These are phyloP conservation scores for Plagodis pulveraria DNA, from an alignment of 2,888 invertebrate species.

Conservation along the genomic window DNA sequence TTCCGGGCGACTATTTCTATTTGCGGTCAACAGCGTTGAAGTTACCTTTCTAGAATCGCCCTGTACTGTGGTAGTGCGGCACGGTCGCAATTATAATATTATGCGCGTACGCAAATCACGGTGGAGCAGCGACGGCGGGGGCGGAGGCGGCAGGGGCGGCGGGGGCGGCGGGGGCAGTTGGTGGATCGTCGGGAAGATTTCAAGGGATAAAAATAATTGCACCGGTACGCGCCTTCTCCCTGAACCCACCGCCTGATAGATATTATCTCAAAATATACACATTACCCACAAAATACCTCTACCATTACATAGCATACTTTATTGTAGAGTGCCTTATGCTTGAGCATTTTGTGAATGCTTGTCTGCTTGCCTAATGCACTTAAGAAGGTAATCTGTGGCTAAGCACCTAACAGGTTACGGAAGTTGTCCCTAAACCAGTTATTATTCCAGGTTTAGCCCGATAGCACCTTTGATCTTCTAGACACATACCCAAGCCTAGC, in stretches of 20 bases:
- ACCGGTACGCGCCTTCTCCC: constrained; percentile 58
- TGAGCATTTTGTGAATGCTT: background rate
- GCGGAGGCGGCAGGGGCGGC: constrained; percentile 18
- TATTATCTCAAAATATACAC: constrained; percentile 75
- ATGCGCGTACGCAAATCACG: constrained; percentile 73
- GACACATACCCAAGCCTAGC: too few species aligned
- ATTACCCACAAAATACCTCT: constrained; percentile 60
- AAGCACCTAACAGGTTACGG: too few species aligned
- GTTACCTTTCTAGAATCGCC: constrained; percentile 3
- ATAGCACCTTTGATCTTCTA: too few species aligned
- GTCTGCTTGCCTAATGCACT: too few species aligned
- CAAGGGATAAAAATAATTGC: constrained; percentile 73
- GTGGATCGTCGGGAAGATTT: constrained; percentile 14
- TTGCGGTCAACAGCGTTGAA: background rate
- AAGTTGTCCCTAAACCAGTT: too few species aligned
- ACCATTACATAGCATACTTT: constrained; percentile 28
- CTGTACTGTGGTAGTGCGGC: constrained; percentile 31
- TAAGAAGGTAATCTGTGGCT: too few species aligned
- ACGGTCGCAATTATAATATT: constrained; percentile 11
- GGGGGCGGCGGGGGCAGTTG: background rate
- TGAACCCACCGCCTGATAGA: constrained; percentile 45
- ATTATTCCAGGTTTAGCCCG: too few species aligned
- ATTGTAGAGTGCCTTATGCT: background rate
- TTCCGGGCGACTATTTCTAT: too few species aligned
- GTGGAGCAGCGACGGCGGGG: constrained; percentile 29